Base-by-base conservation (phyloP, 2,797 vertebrate genomes). In the Momotus momota region DNA sequence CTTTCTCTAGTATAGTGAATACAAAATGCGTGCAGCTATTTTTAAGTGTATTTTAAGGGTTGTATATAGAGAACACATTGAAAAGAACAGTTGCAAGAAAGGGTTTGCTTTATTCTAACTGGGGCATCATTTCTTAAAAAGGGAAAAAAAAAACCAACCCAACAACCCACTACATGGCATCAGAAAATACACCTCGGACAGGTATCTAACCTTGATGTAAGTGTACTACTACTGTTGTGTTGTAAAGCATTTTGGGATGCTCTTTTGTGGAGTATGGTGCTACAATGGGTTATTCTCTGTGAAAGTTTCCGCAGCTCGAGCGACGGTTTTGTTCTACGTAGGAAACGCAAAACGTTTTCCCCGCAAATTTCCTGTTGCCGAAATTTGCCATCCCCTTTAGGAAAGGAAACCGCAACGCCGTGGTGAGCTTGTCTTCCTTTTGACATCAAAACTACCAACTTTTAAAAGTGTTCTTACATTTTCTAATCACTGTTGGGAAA, bases 21-120 rank as follows among this genome's bases (percentile, higher is more conserved):
- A 96, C 92, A 93, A 97, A 98, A 96, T 45, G 77, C 81, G 98
- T 98, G 98, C 98, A 98, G 98, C 97, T 98, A 98, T 97, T 98
- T 98, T 98, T 97, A 97, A 98, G 97, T 94, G 97, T 98, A 97
- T 98, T 98, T 98, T 98, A 98, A 97, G 97, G 96, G 94, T 96
- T 97, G 97, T 98, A 96, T 97, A 97, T 71, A 54, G 41, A 93
- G 96, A 97, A 95, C 93, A 96, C 6, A 2, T 95, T 64, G 97
- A 90, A 94, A 96, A 97, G 94, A 93, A 78, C 84, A 87, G 90
- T 35, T 69, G 26, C 70, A 93, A 94, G 96, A 92, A 95, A 97
- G 95, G 93, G 90, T 91, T 97, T 97, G 93, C 96, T 98, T 98
- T 97, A 97, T 96, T 98, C 96, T 97, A 95, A 96, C 81, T 95